These are phyloP conservation scores for Echiichthys vipera DNA, from an alignment of 2,797 vertebrate genomes.

Conservation along the genomic window DNA sequence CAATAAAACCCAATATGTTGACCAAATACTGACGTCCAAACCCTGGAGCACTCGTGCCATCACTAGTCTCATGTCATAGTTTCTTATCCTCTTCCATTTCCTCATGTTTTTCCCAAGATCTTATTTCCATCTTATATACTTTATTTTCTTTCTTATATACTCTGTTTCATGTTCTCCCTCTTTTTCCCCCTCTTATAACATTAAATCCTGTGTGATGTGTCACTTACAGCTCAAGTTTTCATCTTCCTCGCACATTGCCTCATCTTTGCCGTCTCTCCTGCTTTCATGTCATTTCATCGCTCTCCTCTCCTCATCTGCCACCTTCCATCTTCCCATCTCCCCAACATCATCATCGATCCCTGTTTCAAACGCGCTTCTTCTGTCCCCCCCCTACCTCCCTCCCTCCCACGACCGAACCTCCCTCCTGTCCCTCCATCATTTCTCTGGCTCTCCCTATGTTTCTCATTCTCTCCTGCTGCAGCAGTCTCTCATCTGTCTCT, in stretches of 20 bases:
- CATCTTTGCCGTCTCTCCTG: conserved; percentile 8
- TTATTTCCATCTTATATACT: too few species aligned
- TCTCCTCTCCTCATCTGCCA: conserved; percentile 25
- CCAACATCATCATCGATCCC: neutral
- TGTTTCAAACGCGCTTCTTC: neutral
- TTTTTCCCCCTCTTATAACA: neutral
- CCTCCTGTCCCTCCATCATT: neutral
- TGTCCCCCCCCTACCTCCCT: neutral
- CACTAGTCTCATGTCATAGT: too few species aligned
- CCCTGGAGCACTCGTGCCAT: too few species aligned
- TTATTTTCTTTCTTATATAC: too few species aligned
- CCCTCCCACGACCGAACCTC: neutral
- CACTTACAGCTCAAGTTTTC: conserved; percentile 13
- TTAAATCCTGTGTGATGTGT: conserved; percentile 1
- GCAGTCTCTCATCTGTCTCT: conserved; percentile 22
- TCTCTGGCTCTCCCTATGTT: conserved; percentile 2
- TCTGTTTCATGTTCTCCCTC: neutral
- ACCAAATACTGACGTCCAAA: too few species aligned
- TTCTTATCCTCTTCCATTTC: too few species aligned
- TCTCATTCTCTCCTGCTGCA: conserved; percentile 11
- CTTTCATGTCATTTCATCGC: conserved; percentile 16
- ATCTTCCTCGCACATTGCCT: conserved; percentile 3
- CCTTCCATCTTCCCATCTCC: conserved; percentile 33
- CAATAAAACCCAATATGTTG: too few species aligned
- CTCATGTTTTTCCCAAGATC: too few species aligned